Percentiles rank a stretch among this genome's conserved stretches.
phyloP scores from a whole-genome alignment of 2,113 vertebrate species.

The Tyto alba region DNA sequence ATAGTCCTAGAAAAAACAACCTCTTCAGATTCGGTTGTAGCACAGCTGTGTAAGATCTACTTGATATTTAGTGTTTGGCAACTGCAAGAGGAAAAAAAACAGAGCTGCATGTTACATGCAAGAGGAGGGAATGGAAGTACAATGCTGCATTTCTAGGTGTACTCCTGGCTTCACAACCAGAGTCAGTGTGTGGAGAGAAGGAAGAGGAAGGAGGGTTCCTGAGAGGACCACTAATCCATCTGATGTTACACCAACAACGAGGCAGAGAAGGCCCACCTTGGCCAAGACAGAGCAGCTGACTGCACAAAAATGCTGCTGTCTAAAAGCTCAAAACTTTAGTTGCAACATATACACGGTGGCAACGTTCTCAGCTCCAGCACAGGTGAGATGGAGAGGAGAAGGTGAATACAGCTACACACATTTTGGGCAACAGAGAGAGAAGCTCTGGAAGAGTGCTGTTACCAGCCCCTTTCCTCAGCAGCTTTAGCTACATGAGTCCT shows the following conservation, averaged over 20 bases:
- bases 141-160: constrained; percentile 3
- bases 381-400: neutral
- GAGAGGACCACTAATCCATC: constrained; percentile 21
- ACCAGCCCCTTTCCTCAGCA: neutral
- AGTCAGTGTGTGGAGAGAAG: neutral
- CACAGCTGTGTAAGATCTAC: constrained; percentile 26
- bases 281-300: neutral
- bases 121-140: neutral
- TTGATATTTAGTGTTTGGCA: constrained; percentile 34
- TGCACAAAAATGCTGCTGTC: neutral
- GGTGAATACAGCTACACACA: neutral
- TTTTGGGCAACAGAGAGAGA: neutral
- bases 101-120: neutral
- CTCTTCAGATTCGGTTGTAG: constrained; percentile 2
- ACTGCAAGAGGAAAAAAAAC: neutral
- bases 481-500: neutral
- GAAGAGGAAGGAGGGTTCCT: constrained; percentile 23
- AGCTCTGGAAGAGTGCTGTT: neutral
- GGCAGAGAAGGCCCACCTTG: neutral
- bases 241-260: neutral
- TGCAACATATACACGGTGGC: neutral
- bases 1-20: constrained; percentile 42
- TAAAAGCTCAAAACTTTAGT: neutral
- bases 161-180: neutral
- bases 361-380: neutral